Evolutionary conservation across 2,797 vertebrate species (phyloP).

Genomic region (Sebastes vulpes): DNA sequence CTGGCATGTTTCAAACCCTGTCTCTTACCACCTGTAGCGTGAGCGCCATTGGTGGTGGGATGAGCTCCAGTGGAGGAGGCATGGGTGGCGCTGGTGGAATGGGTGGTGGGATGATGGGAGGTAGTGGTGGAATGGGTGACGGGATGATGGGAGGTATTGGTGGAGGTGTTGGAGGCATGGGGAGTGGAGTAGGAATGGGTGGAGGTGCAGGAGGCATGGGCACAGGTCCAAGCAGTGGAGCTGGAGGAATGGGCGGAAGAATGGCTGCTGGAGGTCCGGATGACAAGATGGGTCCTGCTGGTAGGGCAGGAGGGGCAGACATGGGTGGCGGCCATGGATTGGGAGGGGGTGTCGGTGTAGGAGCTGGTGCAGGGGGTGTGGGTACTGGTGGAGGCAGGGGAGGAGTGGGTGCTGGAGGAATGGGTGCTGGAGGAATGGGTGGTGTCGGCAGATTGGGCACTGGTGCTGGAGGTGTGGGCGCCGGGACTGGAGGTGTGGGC

Average conservation of each 20-base stretch:
- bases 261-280: conserved; percentile 24
- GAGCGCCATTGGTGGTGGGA: conserved; percentile 59
- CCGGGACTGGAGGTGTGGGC: not conserved
- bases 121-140: conserved; percentile 44
- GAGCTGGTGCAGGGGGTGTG: not conserved
- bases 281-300: conserved; percentile 11
- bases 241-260: conserved; percentile 35
- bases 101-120: conserved; percentile 43
- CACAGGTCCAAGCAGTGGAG: conserved; percentile 9
- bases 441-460: not conserved
- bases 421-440: not conserved
- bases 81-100: conserved; percentile 41
- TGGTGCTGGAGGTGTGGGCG: not conserved
- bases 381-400: conserved; percentile 9
- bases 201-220: conserved; percentile 23
- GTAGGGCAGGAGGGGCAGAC: conserved; percentile 17
- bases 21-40: conserved; percentile 70
- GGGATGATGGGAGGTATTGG: conserved; percentile 28
- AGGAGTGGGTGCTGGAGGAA: not conserved
- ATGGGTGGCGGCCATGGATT: conserved; percentile 8
- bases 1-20: conserved; percentile 77
- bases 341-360: conserved; percentile 8
- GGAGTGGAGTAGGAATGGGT: conserved; percentile 25
- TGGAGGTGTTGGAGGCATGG: conserved; percentile 26
- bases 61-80: conserved; percentile 56